Percentiles rank a stretch among this genome's conserved stretches.
Conservation (phyloP, 2,888 invertebrate genomes). For the Diachrysia chrysitis region DNA sequence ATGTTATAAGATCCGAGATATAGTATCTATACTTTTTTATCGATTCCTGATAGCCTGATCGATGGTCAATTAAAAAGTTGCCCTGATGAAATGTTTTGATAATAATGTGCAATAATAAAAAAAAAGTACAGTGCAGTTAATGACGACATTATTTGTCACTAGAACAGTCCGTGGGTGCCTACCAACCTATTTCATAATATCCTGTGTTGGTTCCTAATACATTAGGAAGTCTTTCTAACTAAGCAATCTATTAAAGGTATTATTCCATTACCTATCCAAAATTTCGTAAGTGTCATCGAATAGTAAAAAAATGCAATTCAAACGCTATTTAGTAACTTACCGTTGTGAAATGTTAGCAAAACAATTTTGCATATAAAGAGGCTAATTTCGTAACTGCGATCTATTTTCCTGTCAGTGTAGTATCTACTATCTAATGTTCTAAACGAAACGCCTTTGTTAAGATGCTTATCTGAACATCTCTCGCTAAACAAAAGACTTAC, state of each 20-base stretch:
- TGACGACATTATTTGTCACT: neutral
- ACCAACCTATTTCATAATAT: neutral
- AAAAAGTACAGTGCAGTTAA: neutral
- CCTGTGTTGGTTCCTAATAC: too few relatives aligned
- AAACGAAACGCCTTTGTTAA: slow-evolving; percentile 44
- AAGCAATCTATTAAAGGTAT: neutral
- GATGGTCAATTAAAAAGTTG: neutral
- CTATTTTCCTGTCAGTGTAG: slow-evolving; percentile 59
- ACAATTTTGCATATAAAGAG: slow-evolving; percentile 42
- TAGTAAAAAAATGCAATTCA: neutral
- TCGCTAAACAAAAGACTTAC: slow-evolving; percentile 55
- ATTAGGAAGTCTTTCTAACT: too few relatives aligned
- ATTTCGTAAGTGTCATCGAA: neutral
- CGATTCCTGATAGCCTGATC: slow-evolving; percentile 15
- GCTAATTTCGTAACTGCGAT: slow-evolving; percentile 47
- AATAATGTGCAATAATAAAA: slow-evolving; percentile 7
- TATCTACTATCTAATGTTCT: slow-evolving; percentile 41
- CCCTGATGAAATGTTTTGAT: slow-evolving; percentile 20
- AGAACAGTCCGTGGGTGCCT: neutral
- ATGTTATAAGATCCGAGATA: slow-evolving; percentile 59
- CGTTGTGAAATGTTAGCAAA: slow-evolving; percentile 24
- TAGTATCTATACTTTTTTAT: slow-evolving; percentile 36
- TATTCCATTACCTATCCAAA: neutral
- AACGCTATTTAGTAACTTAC: neutral
- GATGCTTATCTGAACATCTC: slow-evolving; percentile 61